Base-by-base conservation (phyloP, 2,113 vertebrate species). In the Nipponia nippon region DNA sequence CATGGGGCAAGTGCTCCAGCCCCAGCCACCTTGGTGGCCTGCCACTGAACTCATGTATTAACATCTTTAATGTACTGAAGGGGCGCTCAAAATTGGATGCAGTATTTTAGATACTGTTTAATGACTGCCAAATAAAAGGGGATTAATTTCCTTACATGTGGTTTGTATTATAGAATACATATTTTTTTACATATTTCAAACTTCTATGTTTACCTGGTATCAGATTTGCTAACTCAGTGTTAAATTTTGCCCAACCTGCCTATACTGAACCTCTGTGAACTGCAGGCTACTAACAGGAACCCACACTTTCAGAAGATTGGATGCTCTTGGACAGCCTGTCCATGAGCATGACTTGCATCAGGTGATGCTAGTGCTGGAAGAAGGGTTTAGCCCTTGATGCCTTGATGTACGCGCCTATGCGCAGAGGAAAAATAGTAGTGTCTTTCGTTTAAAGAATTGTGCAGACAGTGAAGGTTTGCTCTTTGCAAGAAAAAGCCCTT, bases 81-180 rank as follows among this genome's bases (percentile, higher is more conserved):
- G 2, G 1, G 11, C 11, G 19, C 46, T 89, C 20, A 29, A 49
- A 77, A 69, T 44, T 53, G 14, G 12, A 40, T 77, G 21, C 36
- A 47, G 13, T 76, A 29, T 47, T 87, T 91, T 50, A 70, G 7
- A 30, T 62, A 16, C 10, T 6, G 10, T 20, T 73, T 78, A 62
- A 73, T 73, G 16, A 77, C 8, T 67, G 36, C 17, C 13, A 34
- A n/a, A 50, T 42, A 42, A 50, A 86, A 61, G 7, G 20, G 2
- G 19, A 61, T 59, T 80, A 0, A 30, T 83, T 89, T 81, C 14
- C 20, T 83, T 77, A 34, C 13, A 4, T 30, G 16, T 25, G 14
- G 7, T 72, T 83, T 89, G 10, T 77, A 14, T 66, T 56, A 27
- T 0, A 56, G 34, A 79, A 36, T 17, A 15, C 0, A 0, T n/a